Base-by-base conservation (phyloP, 1,140 invertebrate genomes). In the Arctopsyche grandis region DNA sequence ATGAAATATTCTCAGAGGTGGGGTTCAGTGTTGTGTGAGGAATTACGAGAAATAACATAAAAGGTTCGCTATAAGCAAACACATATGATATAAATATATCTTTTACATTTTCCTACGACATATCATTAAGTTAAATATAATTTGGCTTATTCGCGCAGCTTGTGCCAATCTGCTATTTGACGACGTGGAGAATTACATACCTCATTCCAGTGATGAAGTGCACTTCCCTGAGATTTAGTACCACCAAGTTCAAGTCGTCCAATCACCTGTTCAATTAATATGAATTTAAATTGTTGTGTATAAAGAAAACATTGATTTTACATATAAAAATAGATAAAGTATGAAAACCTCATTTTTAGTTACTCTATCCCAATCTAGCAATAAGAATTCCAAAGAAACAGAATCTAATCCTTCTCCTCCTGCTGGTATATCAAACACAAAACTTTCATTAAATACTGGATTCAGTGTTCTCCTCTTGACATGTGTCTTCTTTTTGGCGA, bases 401-500 rank as follows among this genome's bases (percentile, higher is more conserved):
- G 94, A 95, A 83, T 96, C 94, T 66, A 99, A 91, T 60, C 84
- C 82, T 66, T 88, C 87, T 82, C 88, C 89, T 21, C 87, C 86
- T 44, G 88, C 89, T 0, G 95, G 95, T 80, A 96, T 94, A 78
- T 96, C 94, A 84, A 96, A 96, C 19, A 94, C 93, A 85, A 96
- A 99, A 19, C 96, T 98, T 88, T 99, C 98, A 88, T 99, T 99
- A 89, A 99, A 99, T 66, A 99, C 97, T 0, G 98, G 98, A 88
- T 97, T 98, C 73, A 98, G 89, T 1, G 98, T 99, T 43, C 97
- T 92, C 86, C 99, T 99, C 90, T 99, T 99, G 24, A 99, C 97
- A 85, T 99, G 97, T 0, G 98, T 99, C 90, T 99, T 99, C 91
- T 99, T 99, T 90, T 99, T 99, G 56, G 96, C 96, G 82, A 99